These are phyloP conservation scores for Esperia sulphurella DNA, from an alignment of 2,888 invertebrate genomes.

Conservation along the genomic window DNA sequence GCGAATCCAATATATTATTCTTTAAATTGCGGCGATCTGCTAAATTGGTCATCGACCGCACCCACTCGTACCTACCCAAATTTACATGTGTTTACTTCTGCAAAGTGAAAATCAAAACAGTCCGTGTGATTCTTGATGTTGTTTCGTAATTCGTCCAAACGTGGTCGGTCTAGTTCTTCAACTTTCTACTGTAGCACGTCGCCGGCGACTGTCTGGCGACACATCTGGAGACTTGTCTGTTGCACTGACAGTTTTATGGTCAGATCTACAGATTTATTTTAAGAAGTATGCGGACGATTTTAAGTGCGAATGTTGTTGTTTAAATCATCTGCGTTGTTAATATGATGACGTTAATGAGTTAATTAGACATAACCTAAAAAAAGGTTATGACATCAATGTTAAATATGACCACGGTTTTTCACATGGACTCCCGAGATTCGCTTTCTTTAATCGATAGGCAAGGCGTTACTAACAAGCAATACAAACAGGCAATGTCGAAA, in stretches of 20 bases:
- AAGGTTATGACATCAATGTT: constrained; percentile 35
- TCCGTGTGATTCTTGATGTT: constrained; percentile 38
- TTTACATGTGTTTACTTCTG: constrained; percentile 25
- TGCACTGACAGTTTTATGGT: constrained; percentile 37
- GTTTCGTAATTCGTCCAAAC: constrained; percentile 53
- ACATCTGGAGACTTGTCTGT: constrained; percentile 40
- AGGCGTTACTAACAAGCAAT: constrained; percentile 59
- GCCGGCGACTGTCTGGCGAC: constrained; percentile 51
- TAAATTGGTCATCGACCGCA: constrained; percentile 16
- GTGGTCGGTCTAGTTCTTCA: constrained; percentile 68
- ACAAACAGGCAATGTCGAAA: constrained; percentile 69
- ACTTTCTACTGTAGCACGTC: constrained; percentile 69
- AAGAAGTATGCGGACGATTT: constrained; percentile 21
- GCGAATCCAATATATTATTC: constrained; percentile 3
- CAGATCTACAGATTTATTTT: constrained; percentile 19
- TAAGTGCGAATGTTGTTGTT: not conserved
- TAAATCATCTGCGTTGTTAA: constrained; percentile 22
- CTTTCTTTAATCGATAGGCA: constrained; percentile 62
- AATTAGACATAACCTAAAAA: constrained; percentile 24
- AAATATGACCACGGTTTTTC: constrained; percentile 31
- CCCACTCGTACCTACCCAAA: constrained; percentile 15
- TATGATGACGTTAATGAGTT: constrained; percentile 29
- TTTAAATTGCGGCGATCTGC: constrained; percentile 3
- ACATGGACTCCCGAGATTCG: constrained; percentile 43
- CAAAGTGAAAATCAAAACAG: constrained; percentile 52